These are phyloP conservation scores for Macrocentrus cingulum DNA, from an alignment of 1,140 invertebrate genomes.

Conservation along the genomic window DNA sequence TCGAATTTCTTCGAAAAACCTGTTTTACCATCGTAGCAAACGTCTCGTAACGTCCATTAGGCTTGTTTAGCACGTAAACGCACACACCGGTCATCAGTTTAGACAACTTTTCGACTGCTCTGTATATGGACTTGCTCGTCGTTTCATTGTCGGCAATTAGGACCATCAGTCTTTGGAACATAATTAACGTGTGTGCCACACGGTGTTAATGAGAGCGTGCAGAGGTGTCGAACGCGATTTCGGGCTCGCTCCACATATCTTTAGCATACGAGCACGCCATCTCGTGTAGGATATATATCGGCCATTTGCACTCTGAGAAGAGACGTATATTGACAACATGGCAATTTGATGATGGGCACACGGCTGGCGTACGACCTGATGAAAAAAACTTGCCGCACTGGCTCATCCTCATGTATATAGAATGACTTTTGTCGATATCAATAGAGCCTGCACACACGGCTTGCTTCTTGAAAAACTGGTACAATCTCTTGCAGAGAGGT, in stretches of 20 bases:
- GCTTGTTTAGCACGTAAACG: constrained; percentile 49
- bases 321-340: no score
- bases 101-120: background rate
- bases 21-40: constrained; percentile 12
- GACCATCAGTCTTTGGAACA: constrained; percentile 39
- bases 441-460: constrained; percentile 35
- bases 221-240: constrained; percentile 45
- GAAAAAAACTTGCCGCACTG: no score
- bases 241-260: constrained; percentile 35
- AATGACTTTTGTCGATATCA: constrained; percentile 38
- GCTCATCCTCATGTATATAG: no score
- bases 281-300: no score
- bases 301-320: no score
- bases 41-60: constrained; percentile 38
- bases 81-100: constrained; percentile 39
- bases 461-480: constrained; percentile 49
- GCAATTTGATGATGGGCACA: no score
- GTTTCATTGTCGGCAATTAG: constrained; percentile 52
- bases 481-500: constrained; percentile 50
- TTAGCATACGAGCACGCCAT: constrained; percentile 12
- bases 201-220: constrained; percentile 50
- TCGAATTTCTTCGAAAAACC: constrained; percentile 27
- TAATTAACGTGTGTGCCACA: constrained; percentile 50
- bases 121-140: background rate
- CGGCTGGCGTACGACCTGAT: no score